Evolutionary conservation across 2,113 vertebrate species (phyloP).

Genomic region (Lasiurus cinereus): DNA sequence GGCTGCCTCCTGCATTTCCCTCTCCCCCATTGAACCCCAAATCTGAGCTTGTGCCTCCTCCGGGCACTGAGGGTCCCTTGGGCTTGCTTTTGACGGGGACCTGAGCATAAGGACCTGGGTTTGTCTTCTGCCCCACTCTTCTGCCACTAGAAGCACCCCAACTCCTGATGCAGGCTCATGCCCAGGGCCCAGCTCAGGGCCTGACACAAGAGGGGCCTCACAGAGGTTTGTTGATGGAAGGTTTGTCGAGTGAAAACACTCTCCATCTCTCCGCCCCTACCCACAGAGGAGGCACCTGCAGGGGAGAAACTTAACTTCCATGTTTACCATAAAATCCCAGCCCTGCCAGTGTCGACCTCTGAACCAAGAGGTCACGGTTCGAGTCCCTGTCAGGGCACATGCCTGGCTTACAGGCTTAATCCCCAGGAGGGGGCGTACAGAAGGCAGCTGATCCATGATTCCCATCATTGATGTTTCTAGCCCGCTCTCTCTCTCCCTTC

Average conservation of each 20-base stretch:
- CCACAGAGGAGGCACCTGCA: background rate
- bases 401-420: too few relatives aligned
- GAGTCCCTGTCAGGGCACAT: too few relatives aligned
- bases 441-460: too few relatives aligned
- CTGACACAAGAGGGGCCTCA: background rate
- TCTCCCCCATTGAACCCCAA: background rate
- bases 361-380: too few relatives aligned
- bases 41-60: background rate
- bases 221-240: background rate
- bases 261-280: background rate
- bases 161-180: background rate
- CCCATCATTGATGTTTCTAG: too few relatives aligned
- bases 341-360: too few relatives aligned
- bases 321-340: background rate
- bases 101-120: background rate
- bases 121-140: background rate
- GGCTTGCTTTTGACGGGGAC: background rate
- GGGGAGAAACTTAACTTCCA: background rate
- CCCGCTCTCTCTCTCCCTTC: too few relatives aligned
- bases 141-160: background rate
- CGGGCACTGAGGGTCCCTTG: background rate
- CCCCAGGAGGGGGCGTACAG: too few relatives aligned
- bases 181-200: background rate
- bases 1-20: background rate
- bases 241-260: background rate